phyloP scores from a whole-genome alignment of 2,888 invertebrate genomes.

The Coenonympha arcania region DNA sequence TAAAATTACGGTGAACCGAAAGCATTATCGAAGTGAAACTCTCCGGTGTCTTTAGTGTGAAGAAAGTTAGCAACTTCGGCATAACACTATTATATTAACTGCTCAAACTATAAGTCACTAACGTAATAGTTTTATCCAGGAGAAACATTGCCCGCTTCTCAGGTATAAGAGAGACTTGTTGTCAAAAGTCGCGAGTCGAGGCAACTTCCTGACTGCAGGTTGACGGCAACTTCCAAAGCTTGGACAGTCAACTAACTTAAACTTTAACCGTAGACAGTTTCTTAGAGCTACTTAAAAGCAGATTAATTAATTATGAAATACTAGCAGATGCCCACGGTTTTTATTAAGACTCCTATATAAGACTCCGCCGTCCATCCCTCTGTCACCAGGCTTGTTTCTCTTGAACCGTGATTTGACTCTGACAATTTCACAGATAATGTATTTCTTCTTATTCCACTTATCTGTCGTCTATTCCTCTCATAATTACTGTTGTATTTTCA shows the following conservation, averaged over 20 bases:
- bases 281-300: background rate
- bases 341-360: too few species aligned
- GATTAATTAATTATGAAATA: background rate
- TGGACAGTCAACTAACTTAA: conserved; percentile 19
- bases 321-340: background rate
- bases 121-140: conserved; percentile 20
- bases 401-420: too few species aligned
- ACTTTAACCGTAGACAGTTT: conserved; percentile 13
- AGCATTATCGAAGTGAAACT: conserved; percentile 4
- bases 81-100: conserved; percentile 18
- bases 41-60: background rate
- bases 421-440: too few species aligned
- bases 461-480: too few species aligned
- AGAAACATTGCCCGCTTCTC: conserved; percentile 11
- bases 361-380: too few species aligned
- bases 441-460: too few species aligned
- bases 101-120: conserved; percentile 21
- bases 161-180: conserved; percentile 4
- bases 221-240: conserved; percentile 22
- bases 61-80: conserved; percentile 17
- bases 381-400: too few species aligned
- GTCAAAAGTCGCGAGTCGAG: conserved; percentile 15
- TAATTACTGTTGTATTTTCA: too few species aligned
- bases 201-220: conserved; percentile 19
- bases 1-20: too few species aligned